Percentiles rank a stretch among this genome's conserved stretches.
Conservation (phyloP, 2,888 invertebrate species). For the Hemistola chrysoprasaria region DNA sequence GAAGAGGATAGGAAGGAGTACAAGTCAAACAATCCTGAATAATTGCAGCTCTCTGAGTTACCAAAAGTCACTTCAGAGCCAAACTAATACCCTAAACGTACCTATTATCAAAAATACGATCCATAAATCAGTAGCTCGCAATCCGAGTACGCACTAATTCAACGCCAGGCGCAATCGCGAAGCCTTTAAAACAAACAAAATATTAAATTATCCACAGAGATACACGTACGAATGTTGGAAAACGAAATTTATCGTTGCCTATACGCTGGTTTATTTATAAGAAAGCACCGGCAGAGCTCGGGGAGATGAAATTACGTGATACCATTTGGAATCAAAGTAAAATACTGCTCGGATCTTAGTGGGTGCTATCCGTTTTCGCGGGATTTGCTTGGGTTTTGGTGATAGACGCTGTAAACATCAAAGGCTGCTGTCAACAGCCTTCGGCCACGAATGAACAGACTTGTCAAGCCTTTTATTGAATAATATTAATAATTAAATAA, state of each 20-base stretch:
- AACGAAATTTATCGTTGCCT: constrained; percentile 76
- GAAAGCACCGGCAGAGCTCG: constrained; percentile 66
- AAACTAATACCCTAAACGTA: no score
- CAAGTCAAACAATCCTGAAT: no score
- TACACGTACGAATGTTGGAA: constrained; percentile 69
- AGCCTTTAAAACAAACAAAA: constrained; percentile 67
- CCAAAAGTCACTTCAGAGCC: no score
- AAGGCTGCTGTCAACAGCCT: not conserved
- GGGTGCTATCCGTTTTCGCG: constrained; percentile 36
- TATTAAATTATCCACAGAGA: constrained; percentile 69
- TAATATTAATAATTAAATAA: no score
- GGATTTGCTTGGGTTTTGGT: constrained; percentile 20
- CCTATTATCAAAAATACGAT: no score
- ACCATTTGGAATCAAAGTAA: constrained; percentile 79
- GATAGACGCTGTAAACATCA: not conserved
- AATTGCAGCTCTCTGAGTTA: no score
- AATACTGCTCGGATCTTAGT: constrained; percentile 55
- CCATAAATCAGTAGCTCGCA: constrained; percentile 19
- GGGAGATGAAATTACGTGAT: constrained; percentile 82
- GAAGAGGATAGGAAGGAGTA: no score
- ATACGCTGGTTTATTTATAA: constrained; percentile 81
- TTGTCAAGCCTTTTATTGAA: no score
- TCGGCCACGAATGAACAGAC: no score
- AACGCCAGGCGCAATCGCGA: constrained; percentile 53
- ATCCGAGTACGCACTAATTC: constrained; percentile 47